Evolutionary conservation across 2,113 vertebrate genomes (phyloP).

Genomic region (Seriola rivoliana): DNA sequence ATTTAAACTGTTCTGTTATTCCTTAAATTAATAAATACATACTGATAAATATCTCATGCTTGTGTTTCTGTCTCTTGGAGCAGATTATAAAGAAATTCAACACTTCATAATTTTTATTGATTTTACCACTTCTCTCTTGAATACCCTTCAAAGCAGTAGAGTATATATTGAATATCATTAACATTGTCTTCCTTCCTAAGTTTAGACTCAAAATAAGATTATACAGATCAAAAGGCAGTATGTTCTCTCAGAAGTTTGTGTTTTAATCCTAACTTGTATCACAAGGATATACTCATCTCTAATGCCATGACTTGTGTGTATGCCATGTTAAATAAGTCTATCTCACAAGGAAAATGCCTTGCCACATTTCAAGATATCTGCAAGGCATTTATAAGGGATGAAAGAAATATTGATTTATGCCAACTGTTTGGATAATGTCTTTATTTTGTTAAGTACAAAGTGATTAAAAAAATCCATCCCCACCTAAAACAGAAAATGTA

Average conservation of each 20-base stretch:
- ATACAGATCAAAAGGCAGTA: too few species aligned
- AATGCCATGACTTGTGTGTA: neutral
- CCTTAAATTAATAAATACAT: slow-evolving; percentile 9
- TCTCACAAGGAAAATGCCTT: neutral
- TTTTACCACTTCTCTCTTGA: neutral
- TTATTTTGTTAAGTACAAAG: neutral
- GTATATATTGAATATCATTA: too few species aligned
- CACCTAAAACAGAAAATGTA: neutral
- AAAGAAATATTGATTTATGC: neutral
- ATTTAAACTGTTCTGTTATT: slow-evolving; percentile 6
- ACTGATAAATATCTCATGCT: neutral
- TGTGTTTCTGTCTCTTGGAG: neutral
- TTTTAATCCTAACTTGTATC: neutral
- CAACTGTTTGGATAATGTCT: neutral
- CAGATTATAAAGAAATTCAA: neutral
- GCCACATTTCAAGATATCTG: neutral
- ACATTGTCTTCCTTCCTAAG: neutral
- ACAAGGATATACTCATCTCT: neutral
- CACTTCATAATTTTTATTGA: neutral
- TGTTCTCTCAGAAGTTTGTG: too few species aligned
- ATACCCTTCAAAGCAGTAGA: too few species aligned
- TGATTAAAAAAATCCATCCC: neutral
- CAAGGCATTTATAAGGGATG: neutral
- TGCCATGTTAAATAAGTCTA: neutral
- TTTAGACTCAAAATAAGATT: neutral